Percentiles rank a stretch among this genome's conserved stretches.
Evolutionary conservation across 2,888 invertebrate species (phyloP).

Genomic region (Clepsis dumicolana): DNA sequence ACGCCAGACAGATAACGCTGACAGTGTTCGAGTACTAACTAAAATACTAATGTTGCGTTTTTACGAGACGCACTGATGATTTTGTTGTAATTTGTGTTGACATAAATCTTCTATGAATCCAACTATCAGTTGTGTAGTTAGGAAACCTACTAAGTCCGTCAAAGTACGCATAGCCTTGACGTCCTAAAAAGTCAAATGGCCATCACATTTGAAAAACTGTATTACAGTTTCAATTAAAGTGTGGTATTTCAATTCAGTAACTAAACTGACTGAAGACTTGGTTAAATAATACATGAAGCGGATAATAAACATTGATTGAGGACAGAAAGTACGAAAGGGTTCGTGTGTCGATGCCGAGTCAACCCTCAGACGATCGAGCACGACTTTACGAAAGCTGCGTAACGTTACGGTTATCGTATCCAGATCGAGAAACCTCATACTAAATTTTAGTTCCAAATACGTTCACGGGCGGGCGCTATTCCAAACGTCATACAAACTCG

Average conservation of each 20-base stretch:
- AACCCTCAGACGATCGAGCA: slow-evolving; percentile 1
- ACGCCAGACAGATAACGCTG: slow-evolving; percentile 21
- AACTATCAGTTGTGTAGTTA: neutral
- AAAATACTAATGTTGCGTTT: neutral
- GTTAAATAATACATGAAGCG: slow-evolving; percentile 12
- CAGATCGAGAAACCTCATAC: too few species aligned
- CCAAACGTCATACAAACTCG: too few species aligned
- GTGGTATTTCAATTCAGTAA: slow-evolving; percentile 5
- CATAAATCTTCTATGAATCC: neutral
- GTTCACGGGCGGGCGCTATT: too few species aligned
- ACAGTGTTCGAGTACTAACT: neutral
- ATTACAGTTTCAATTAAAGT: too few species aligned
- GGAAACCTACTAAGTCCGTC: too few species aligned
- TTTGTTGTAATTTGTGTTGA: neutral
- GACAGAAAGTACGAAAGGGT: slow-evolving; percentile 13
- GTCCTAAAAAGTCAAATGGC: neutral
- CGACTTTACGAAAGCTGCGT: too few species aligned
- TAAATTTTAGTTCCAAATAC: too few species aligned
- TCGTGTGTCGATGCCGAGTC: neutral
- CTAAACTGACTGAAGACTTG: neutral
- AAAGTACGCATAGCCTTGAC: neutral
- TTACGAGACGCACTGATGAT: neutral
- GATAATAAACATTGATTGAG: slow-evolving; percentile 25
- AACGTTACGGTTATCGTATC: too few species aligned
- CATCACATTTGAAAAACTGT: neutral